These are phyloP conservation scores for Mixornis gularis DNA, from an alignment of 2,113 vertebrate genomes.

Conservation along the genomic window DNA sequence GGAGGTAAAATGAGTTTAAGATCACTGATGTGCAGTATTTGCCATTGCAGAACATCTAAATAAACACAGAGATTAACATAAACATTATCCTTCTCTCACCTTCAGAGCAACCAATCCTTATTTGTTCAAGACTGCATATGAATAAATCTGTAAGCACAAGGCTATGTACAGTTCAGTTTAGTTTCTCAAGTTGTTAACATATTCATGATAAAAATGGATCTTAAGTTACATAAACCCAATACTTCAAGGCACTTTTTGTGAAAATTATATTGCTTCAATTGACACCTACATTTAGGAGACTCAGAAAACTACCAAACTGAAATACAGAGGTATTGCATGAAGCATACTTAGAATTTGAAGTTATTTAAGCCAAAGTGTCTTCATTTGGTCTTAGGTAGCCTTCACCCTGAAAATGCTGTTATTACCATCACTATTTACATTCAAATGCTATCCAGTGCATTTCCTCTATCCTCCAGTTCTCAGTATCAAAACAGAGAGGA, in stretches of 20 bases:
- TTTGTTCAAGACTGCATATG: background rate
- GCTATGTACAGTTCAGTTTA: background rate
- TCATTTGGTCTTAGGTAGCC: background rate
- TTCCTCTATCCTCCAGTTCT: background rate
- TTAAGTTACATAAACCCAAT: background rate
- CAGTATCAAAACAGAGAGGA: background rate
- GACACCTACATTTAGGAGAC: background rate
- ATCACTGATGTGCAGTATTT: background rate
- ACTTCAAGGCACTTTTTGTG: background rate
- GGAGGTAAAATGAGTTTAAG: background rate
- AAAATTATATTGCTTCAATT: background rate
- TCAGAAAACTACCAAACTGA: background rate
- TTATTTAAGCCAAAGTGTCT: background rate
- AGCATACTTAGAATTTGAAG: background rate
- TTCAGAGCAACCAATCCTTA: background rate
- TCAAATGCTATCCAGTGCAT: background rate
- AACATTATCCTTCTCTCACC: background rate
- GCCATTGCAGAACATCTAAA: background rate
- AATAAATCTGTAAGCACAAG: background rate
- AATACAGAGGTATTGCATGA: background rate
- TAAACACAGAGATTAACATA: background rate
- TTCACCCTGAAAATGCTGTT: background rate
- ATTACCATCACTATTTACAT: background rate
- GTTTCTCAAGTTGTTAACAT: background rate
- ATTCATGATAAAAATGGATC: background rate